phyloP scores from a whole-genome alignment of 2,113 vertebrate genomes.

The Ploceus nigricollis region DNA sequence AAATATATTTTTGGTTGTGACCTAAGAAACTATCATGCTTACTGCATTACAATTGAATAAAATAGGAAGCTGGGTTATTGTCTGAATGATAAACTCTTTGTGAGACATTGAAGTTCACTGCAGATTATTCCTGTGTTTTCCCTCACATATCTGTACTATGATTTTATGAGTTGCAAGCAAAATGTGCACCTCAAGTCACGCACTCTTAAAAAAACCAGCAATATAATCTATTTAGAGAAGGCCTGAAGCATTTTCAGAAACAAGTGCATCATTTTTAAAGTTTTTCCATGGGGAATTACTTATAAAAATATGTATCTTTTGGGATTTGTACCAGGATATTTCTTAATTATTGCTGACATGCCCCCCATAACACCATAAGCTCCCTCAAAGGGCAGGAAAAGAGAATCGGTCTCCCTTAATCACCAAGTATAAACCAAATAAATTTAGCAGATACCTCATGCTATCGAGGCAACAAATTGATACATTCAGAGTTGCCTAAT shows the following conservation, averaged over 20 bases:
- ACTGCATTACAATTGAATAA: neutral
- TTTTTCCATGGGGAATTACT: constrained; percentile 53
- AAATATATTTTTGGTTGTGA: neutral
- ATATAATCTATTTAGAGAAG: constrained; percentile 60
- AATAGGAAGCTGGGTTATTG: neutral
- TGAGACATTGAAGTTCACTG: neutral
- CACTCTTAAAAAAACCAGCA: constrained; percentile 34
- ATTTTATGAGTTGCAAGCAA: constrained; percentile 38
- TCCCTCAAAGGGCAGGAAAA: constrained; percentile 63
- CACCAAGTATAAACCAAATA: constrained; percentile 54
- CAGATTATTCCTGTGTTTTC: neutral
- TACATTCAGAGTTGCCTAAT: constrained; percentile 30
- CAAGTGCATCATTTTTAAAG: constrained; percentile 37
- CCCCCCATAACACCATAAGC: constrained; percentile 47
- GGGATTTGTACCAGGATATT: constrained; percentile 52
- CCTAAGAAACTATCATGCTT: neutral
- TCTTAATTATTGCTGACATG: constrained; percentile 70
- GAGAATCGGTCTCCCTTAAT: constrained; percentile 54
- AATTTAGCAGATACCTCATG: constrained; percentile 50
- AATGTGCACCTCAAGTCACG: constrained; percentile 53
- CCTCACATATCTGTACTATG: neutral
- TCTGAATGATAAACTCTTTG: neutral
- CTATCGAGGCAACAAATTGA: constrained; percentile 44
- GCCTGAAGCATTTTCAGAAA: constrained; percentile 59
- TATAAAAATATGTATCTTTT: constrained; percentile 59